Base-by-base conservation (phyloP, 2,797 vertebrate genomes). In the Eupleurogrammus muticus region DNA sequence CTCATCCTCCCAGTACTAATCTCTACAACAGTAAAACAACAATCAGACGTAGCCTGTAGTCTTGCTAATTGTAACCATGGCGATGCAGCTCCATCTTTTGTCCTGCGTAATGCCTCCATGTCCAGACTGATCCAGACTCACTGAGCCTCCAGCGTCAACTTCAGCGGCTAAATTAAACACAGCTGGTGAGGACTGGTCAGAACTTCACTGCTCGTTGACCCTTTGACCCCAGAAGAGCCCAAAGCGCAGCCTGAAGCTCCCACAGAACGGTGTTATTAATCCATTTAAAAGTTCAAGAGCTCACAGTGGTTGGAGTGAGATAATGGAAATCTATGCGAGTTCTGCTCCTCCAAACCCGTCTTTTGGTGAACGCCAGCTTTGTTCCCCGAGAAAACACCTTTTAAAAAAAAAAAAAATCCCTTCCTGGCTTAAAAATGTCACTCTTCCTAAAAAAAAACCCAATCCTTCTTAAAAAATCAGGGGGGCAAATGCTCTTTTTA, bases 401-500 rank as follows among this genome's bases (percentile, higher is more conserved):
- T 40, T 36, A 36, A 9, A 36, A 6, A 35, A 52, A 57, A 65
- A 60, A 58, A 55, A 73, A 71, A 67, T 69, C 42, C 62, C 74
- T 59, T 73, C 52, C 71, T 66, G 74, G 67, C 73, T 82, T 81
- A 83, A 83, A 83, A 67, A 70, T 82, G 84, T 68, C 83, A 76
- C 63, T 80, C 73, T 75, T 80, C 75, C 64, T 76, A 80, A 80
- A 59, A 75, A 77, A n/a, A 28, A 28, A 28, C 66, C 72, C 78
- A 80, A 87, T 83, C 82, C 81, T 66, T 81, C 80, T 81, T 82
- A 80, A 87, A 89, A 84, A 86, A 80, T 82, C 69, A 68, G 70
- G 42, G 71, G 62, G 58, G 51, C 21, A 77, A 85, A 88, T 83
- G 75, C 71, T 66, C 75, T 81, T 85, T 89, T 85, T 86, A 89